A percentile compares a stretch with the other conserved stretches of the same genome.
Conservation (phyloP, 2,797 vertebrate species). For the Oophaga sylvatica region DNA sequence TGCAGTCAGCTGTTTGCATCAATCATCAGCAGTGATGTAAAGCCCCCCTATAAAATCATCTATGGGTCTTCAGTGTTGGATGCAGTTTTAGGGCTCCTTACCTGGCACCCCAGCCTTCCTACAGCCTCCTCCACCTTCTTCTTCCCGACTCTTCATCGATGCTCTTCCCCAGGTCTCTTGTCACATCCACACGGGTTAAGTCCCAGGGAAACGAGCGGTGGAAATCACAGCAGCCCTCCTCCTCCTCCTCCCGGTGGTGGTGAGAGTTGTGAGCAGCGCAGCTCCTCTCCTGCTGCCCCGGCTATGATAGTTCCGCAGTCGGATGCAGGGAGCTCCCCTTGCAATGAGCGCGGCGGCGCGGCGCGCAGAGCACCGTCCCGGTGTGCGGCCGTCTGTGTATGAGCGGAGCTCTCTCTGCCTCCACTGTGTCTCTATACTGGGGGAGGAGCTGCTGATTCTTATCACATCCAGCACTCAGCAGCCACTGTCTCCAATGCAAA, state of each 20-base stretch:
- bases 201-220: constrained; percentile 23
- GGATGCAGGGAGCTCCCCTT: neutral
- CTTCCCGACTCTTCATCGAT: constrained; percentile 30
- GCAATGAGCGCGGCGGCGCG: neutral
- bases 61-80: no score
- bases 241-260: neutral
- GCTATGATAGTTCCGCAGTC: constrained; percentile 20
- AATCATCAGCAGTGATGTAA: neutral
- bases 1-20: neutral
- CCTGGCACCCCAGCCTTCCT: constrained; percentile 3
- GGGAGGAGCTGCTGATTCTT: constrained; percentile 55
- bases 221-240: constrained; percentile 13
- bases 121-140: constrained; percentile 36
- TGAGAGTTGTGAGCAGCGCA: neutral
- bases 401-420: neutral
- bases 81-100: neutral
- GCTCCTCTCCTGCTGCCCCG: neutral
- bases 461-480: constrained; percentile 56
- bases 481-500: constrained; percentile 50
- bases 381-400: neutral
- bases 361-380: constrained; percentile 41
- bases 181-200: constrained; percentile 56
- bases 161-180: constrained; percentile 21
- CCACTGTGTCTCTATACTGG: constrained; percentile 38
- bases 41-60: neutral